Conservation (phyloP, 2,113 vertebrate species). For the Lampris megalopsis region DNA sequence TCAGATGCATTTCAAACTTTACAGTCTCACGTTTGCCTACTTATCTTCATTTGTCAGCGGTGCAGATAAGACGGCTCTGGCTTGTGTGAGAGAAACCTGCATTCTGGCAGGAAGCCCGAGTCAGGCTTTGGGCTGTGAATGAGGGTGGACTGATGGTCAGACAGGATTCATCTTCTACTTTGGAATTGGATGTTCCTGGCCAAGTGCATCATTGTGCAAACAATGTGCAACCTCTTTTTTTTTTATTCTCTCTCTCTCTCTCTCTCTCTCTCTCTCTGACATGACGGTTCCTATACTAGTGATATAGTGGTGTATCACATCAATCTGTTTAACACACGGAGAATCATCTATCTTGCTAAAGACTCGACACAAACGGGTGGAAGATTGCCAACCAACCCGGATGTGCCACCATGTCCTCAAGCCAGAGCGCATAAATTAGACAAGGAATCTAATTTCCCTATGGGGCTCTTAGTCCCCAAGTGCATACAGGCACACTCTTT, state of each 20-base stretch:
- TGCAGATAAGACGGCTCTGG: not conserved
- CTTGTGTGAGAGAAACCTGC: constrained; percentile 2
- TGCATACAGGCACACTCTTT: constrained; percentile 50
- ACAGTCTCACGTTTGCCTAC: not conserved
- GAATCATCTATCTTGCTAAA: constrained; percentile 54
- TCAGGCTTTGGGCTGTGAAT: not conserved
- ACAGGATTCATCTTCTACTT: constrained; percentile 18
- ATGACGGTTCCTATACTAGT: constrained; percentile 40
- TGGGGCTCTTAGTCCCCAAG: constrained; percentile 64
- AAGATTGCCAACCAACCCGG: constrained; percentile 46
- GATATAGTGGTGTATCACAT: constrained; percentile 57
- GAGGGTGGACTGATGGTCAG: constrained; percentile 4
- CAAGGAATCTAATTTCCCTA: constrained; percentile 77
- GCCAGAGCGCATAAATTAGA: constrained; percentile 76
- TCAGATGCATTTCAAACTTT: not conserved
- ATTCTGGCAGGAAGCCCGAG: not conserved
- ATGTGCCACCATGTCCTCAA: constrained; percentile 57
- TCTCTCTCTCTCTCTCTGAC: not conserved
- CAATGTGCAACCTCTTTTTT: constrained; percentile 39
- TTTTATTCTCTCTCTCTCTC: not conserved
- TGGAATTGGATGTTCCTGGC: constrained; percentile 41
- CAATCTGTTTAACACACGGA: constrained; percentile 50
- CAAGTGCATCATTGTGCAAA: constrained; percentile 28
- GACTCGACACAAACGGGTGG: constrained; percentile 47
- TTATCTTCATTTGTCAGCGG: not conserved